Conservation (phyloP, 2,797 vertebrate genomes). For the Enteromius radiatus region DNA sequence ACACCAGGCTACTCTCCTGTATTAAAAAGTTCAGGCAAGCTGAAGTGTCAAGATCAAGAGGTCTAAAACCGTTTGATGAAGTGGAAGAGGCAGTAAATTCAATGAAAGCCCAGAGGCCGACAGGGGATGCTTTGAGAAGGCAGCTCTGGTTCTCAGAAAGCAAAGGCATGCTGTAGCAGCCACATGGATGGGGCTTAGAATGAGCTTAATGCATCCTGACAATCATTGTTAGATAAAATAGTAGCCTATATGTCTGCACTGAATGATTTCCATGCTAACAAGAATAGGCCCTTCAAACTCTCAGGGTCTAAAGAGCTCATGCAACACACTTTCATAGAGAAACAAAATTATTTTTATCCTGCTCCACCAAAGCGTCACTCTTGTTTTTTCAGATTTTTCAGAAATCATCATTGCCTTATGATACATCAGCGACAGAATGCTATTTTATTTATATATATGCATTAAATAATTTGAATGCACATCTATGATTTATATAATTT, state of each 20-base stretch:
- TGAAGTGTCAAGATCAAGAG: slow-evolving; percentile 42
- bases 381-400: too few relatives aligned
- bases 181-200: slow-evolving; percentile 11
- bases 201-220: slow-evolving; percentile 39
- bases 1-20: slow-evolving; percentile 20
- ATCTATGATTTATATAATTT: background rate
- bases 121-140: background rate
- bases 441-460: background rate
- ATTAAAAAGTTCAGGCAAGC: slow-evolving; percentile 29
- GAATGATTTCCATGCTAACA: slow-evolving; percentile 34
- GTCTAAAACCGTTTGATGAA: slow-evolving; percentile 34
- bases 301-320: slow-evolving; percentile 6
- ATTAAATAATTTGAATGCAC: background rate
- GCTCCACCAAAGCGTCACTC: background rate
- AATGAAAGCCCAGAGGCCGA: slow-evolving; percentile 27
- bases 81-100: slow-evolving; percentile 37
- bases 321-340: background rate
- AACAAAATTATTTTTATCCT: background rate
- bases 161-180: slow-evolving; percentile 2
- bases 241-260: slow-evolving; percentile 18
- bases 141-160: slow-evolving; percentile 7
- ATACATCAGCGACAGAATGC: background rate
- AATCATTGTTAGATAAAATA: slow-evolving; percentile 32
- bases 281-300: slow-evolving; percentile 1
- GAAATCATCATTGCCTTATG: background rate